Evolutionary conservation across 2,888 invertebrate species (phyloP).

Genomic region (Azorinus chamasolen): DNA sequence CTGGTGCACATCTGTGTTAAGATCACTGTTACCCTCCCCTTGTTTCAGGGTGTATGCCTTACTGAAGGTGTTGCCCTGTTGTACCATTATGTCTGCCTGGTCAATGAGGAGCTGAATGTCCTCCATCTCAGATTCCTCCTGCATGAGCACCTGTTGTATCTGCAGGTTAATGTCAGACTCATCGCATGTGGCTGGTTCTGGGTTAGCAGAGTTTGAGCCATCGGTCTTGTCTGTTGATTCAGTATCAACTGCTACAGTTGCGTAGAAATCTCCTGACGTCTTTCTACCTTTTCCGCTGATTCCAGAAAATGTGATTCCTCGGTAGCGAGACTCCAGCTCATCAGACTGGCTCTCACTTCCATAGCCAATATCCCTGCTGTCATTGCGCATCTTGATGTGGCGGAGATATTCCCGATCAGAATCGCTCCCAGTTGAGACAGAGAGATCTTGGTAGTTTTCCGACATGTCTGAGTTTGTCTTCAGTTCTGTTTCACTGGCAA

Average conservation of each 20-base stretch:
- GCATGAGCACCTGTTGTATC: constrained; percentile 49
- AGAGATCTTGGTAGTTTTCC: constrained; percentile 62
- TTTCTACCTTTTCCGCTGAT: constrained; percentile 51
- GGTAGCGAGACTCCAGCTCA: constrained; percentile 76
- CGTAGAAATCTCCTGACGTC: constrained; percentile 53
- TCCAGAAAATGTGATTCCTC: constrained; percentile 62
- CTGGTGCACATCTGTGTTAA: constrained; percentile 43
- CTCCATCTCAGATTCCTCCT: constrained; percentile 65
- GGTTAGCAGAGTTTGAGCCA: constrained; percentile 24
- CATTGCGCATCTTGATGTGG: constrained; percentile 58
- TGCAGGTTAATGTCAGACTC: constrained; percentile 56
- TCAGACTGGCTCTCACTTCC: constrained; percentile 86
- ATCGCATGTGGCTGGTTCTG: constrained; percentile 38
- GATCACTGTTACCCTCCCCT: neutral
- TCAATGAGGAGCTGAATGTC: constrained; percentile 78
- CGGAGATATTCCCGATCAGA: constrained; percentile 70
- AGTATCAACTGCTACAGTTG: constrained; percentile 59
- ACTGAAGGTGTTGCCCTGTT: constrained; percentile 59
- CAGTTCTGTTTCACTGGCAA: constrained; percentile 80
- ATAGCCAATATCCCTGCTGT: constrained; percentile 85
- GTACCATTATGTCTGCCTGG: constrained; percentile 78
- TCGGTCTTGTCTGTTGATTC: constrained; percentile 62
- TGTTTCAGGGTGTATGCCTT: constrained; percentile 52
- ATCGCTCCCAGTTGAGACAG: constrained; percentile 68
- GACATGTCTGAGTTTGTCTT: constrained; percentile 76